These are phyloP conservation scores for Pyrocephalus nanus DNA, from an alignment of 2,797 vertebrate species.

Conservation along the genomic window DNA sequence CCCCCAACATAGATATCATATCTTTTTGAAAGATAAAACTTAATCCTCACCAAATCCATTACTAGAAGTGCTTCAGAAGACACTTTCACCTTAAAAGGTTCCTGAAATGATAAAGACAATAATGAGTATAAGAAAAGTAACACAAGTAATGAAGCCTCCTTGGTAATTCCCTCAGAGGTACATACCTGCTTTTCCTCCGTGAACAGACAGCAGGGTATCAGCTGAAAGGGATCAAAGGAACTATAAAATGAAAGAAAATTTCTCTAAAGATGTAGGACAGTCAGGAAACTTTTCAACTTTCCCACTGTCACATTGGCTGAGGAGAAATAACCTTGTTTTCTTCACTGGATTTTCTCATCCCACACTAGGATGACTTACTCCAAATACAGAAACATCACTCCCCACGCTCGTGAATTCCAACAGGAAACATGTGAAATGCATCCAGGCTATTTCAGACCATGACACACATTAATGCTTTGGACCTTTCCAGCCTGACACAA, in stretches of 20 bases:
- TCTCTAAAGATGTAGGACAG: slow-evolving; percentile 62
- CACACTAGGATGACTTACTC: background rate
- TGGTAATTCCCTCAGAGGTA: background rate
- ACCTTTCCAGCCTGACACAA: background rate
- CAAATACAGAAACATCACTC: background rate
- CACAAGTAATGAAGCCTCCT: background rate
- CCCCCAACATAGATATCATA: background rate
- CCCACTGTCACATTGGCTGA: background rate
- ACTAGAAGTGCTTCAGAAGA: slow-evolving; percentile 92
- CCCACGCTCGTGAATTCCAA: background rate
- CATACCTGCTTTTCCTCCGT: slow-evolving; percentile 88
- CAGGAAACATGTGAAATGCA: background rate
- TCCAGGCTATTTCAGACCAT: background rate
- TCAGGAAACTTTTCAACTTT: slow-evolving; percentile 11
- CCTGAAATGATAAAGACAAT: slow-evolving; percentile 76
- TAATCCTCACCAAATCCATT: slow-evolving; percentile 92
- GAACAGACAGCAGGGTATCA: slow-evolving; percentile 92
- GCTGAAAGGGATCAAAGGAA: slow-evolving; percentile 95
- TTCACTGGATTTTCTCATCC: background rate
- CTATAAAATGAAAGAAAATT: slow-evolving; percentile 79
- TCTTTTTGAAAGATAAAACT: background rate
- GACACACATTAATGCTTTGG: background rate
- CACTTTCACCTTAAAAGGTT: slow-evolving; percentile 91
- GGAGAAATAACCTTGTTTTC: background rate
- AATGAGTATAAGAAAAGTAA: slow-evolving; percentile 1